Evolutionary conservation across 2,888 invertebrate species (phyloP), one percentile per base, ranked within the genome.

Genomic region (Mythimna loreyi): DNA sequence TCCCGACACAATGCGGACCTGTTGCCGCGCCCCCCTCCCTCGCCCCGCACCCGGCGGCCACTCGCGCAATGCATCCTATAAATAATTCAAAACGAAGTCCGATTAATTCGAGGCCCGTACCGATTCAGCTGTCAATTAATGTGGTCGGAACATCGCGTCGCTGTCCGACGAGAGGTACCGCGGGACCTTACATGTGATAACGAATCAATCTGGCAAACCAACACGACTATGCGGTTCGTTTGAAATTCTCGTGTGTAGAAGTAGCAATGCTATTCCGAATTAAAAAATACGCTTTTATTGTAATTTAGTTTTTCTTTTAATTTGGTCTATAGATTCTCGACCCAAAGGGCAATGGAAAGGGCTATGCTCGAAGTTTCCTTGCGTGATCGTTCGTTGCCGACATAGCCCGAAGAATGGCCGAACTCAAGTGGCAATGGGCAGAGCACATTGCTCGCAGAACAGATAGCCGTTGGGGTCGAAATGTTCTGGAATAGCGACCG

Each of bases 111-210:
- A 92, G 91, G 86, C 86, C 90, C 91, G 90, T 91, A 89, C 92
- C 93, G 92, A 94, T 94, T 93, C 94, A 92, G 89, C 94, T 94
- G 95, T 94, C 95, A 94, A 94, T 95, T 94, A 94, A 94, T 90
- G 90, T 84, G 85, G 82, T 82, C 76, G 81, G 75, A 66, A 80
- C 85, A 80, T 79, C 78, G 80, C 67, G 84, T 82, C 79, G 79
- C 68, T 80, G 83, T 83, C 83, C 66, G 11, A 19, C 23, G 49
- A 73, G 63, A 70, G 61, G 72, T 71, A 69, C 64, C 55, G 67
- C 40, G 40, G 50, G 69, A 43, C 67, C 59, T 55, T 59, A 30
- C 28, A 63, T 69, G 81, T 81, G 83, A 83, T 83, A 83, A 83
- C 83, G 82, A 81, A 73, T 83, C 83, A 83, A 83, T 83, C 78